A percentile compares a stretch with the other conserved stretches of the same genome.
Conservation (phyloP, 2,113 vertebrate genomes). For the Bolborhynchus lineola region DNA sequence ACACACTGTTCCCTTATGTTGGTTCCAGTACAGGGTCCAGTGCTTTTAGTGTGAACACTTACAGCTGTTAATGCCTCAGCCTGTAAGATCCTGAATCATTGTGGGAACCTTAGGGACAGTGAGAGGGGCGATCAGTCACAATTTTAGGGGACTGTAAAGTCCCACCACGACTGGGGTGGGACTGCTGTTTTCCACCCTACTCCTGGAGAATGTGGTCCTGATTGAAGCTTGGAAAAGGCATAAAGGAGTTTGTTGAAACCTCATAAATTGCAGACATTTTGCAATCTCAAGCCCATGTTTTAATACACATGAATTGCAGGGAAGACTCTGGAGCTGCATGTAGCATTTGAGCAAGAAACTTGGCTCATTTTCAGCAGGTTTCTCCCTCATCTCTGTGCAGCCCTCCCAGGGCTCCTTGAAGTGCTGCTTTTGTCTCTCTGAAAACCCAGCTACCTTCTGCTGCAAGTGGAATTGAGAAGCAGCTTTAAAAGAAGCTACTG, state of each 20-base stretch:
- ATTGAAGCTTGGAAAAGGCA: background rate
- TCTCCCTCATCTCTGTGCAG: background rate
- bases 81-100: background rate
- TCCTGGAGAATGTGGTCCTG: background rate
- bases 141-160: background rate
- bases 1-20: slow-evolving; percentile 5
- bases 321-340: background rate
- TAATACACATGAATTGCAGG: background rate
- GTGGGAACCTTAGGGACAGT: background rate
- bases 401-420: background rate
- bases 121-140: background rate
- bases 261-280: background rate
- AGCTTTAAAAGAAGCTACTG: background rate
- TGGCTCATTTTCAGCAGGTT: background rate
- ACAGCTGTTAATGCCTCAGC: background rate
- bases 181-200: background rate
- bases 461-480: background rate
- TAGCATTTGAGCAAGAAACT: background rate
- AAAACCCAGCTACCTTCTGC: background rate
- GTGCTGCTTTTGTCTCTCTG: background rate
- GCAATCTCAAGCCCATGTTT: background rate
- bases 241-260: background rate
- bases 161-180: background rate
- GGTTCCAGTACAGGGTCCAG: background rate
- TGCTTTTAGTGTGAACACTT: slow-evolving; percentile 6